Percentiles rank a stretch among this genome's conserved stretches.
These are phyloP conservation scores for Antheraea pernyi DNA, from an alignment of 1,140 invertebrate species.

Conservation along the genomic window DNA sequence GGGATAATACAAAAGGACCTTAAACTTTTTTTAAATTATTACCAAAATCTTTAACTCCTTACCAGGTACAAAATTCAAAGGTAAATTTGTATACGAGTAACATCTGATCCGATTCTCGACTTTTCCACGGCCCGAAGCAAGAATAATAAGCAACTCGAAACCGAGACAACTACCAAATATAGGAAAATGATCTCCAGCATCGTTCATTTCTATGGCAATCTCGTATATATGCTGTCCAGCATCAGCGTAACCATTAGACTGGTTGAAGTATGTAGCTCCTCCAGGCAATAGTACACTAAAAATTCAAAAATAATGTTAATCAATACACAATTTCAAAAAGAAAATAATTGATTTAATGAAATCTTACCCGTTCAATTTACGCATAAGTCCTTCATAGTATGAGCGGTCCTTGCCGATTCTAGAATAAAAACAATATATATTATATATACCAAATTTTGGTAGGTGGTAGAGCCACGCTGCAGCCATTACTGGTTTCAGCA, in stretches of 20 bases:
- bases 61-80: constrained; percentile 84
- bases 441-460: too few species aligned
- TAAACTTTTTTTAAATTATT: too few species aligned
- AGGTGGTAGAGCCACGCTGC: too few species aligned
- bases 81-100: constrained; percentile 81
- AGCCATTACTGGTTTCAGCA: too few species aligned
- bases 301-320: constrained; percentile 31
- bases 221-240: constrained; percentile 85
- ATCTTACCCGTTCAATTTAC: constrained; percentile 85
- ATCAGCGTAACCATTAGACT: constrained; percentile 85
- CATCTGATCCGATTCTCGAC: constrained; percentile 82
- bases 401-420: constrained; percentile 83
- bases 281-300: constrained; percentile 88
- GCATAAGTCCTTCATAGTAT: constrained; percentile 83
- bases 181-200: constrained; percentile 88
- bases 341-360: constrained; percentile 1
- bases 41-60: constrained; percentile 19
- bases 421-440: constrained; percentile 35
- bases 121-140: constrained; percentile 81
- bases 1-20: too few species aligned
- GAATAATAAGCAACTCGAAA: constrained; percentile 89
- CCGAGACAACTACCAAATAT: constrained; percentile 94
- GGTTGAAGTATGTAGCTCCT: constrained; percentile 84
- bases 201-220: constrained; percentile 84
- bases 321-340: background rate